Conservation (phyloP, 2,888 invertebrate species). For the Entomobrya proxima region DNA sequence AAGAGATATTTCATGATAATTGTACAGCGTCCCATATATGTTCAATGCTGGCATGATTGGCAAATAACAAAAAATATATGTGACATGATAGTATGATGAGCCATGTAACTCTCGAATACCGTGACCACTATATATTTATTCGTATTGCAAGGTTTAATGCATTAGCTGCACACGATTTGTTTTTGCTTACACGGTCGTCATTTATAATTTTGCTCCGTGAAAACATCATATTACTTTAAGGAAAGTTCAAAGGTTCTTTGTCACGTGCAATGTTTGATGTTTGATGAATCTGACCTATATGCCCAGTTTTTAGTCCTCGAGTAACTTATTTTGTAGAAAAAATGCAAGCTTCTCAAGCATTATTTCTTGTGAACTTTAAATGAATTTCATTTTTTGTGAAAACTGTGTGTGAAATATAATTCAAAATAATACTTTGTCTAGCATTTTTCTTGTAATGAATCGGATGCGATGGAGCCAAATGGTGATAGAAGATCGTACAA, state of each 20-base stretch:
- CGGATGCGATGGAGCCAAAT: too few relatives aligned
- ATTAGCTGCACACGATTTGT: conserved; percentile 51
- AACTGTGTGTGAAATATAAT: too few relatives aligned
- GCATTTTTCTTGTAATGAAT: too few relatives aligned
- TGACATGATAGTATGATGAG: not conserved
- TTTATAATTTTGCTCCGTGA: conserved; percentile 46
- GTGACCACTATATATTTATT: conserved; percentile 52
- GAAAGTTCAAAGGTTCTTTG: conserved; percentile 58
- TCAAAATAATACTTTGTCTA: too few relatives aligned
- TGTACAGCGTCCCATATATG: too few relatives aligned
- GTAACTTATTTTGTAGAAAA: conserved; percentile 13
- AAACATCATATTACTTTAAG: conserved; percentile 38
- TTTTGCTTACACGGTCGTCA: conserved; percentile 26
- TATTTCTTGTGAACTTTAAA: conserved; percentile 2
- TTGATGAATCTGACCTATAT: conserved; percentile 59
- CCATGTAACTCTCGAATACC: conserved; percentile 24
- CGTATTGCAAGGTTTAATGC: not conserved
- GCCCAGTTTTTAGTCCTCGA: conserved; percentile 16
- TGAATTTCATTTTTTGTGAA: conserved; percentile 37
- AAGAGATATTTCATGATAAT: too few relatives aligned
- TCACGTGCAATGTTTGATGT: conserved; percentile 50
- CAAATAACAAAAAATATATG: conserved; percentile 10
- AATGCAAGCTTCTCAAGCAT: not conserved
- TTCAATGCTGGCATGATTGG: too few relatives aligned
- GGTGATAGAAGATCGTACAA: too few relatives aligned